phyloP scores from a whole-genome alignment of 2,113 vertebrate genomes.

The Malurus melanocephalus region DNA sequence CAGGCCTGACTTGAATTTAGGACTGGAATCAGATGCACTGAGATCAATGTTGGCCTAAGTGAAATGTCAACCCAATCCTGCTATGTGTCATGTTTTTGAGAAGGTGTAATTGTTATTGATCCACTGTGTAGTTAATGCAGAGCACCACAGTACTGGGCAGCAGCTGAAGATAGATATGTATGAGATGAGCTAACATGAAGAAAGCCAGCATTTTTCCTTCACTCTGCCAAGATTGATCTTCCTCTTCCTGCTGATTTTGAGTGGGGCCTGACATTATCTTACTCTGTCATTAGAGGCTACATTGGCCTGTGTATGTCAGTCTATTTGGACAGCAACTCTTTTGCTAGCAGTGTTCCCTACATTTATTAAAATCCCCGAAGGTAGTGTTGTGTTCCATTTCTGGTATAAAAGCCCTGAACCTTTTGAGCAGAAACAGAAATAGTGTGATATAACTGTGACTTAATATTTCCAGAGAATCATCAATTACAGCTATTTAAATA shows the following conservation, averaged over 20 bases:
- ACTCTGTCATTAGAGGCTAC: constrained; percentile 99
- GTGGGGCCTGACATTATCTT: constrained; percentile 99
- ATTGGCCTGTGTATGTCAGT: constrained; percentile 98
- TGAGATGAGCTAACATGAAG: constrained; percentile 95
- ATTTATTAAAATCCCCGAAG: constrained; percentile 96
- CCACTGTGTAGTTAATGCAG: constrained; percentile 96
- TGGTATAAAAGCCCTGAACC: constrained; percentile 74
- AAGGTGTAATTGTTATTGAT: constrained; percentile 99
- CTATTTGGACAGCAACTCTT: constrained; percentile 98
- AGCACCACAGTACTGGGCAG: constrained; percentile 86
- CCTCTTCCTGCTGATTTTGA: constrained; percentile 99
- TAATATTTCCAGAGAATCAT: constrained; percentile 51
- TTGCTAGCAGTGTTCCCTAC: constrained; percentile 93
- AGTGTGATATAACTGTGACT: constrained; percentile 44
- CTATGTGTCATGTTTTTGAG: constrained; percentile 95
- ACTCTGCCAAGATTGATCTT: constrained; percentile 99
- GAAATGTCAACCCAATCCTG: constrained; percentile 95
- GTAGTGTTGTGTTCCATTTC: constrained; percentile 81
- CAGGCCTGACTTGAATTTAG: constrained; percentile 86
- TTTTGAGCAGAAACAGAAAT: constrained; percentile 59
- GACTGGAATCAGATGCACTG: constrained; percentile 92
- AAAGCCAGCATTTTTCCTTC: constrained; percentile 91
- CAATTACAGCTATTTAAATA: constrained; percentile 64
- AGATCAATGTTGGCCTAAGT: constrained; percentile 96
- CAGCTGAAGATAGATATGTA: constrained; percentile 90